Evolutionary conservation across 2,113 vertebrate species (phyloP).

Genomic region (human): GRCh38 chr1:83544501-83545000

Average conservation of each 20-base stretch:
- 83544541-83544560: not conserved
- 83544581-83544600: not conserved
- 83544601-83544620: not conserved
- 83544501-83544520: conserved; percentile 16
- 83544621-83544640: not conserved
- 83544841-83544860: not conserved
- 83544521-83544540: not conserved
- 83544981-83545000: not conserved
- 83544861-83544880: conserved; percentile 21
- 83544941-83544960: not conserved
- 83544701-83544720: not conserved
- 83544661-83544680: not conserved
- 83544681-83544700: not conserved
- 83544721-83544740: not conserved
- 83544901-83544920: not conserved
- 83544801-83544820: conserved; percentile 3
- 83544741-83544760: not conserved
- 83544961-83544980: not conserved
- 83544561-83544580: not conserved
- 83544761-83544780: not conserved
- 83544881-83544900: conserved; percentile 4
- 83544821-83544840: not conserved
- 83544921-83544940: not conserved
- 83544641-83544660: not conserved
- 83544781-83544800: not conserved